Evolutionary conservation across 1,140 invertebrate genomes (phyloP).

Genomic region (Lepidurus packardi): DNA sequence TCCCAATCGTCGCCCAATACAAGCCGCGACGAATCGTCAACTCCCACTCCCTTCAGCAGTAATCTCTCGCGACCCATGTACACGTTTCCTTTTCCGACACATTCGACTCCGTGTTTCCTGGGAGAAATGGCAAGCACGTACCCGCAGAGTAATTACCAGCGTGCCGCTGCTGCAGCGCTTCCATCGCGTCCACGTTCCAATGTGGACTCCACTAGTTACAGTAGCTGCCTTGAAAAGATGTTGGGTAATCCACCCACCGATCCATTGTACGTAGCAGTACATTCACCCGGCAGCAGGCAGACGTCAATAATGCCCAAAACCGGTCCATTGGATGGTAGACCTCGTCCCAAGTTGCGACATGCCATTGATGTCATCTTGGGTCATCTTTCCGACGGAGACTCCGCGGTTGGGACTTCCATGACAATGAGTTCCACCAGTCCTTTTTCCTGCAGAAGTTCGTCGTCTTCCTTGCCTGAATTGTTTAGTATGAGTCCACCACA

Average conservation of each 20-base stretch:
- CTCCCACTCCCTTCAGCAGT: background rate
- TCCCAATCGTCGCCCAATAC: background rate
- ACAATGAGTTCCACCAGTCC: background rate
- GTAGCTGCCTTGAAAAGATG: background rate
- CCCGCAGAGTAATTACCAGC: background rate
- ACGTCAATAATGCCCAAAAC: background rate
- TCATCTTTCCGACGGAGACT: background rate
- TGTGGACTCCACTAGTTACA: background rate
- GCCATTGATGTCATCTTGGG: slow-evolving; percentile 29
- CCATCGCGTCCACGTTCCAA: background rate
- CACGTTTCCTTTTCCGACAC: background rate
- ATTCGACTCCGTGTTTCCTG: background rate
- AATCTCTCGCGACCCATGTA: background rate
- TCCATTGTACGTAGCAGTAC: background rate
- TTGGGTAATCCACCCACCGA: background rate
- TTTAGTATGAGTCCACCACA: background rate
- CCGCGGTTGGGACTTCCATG: background rate
- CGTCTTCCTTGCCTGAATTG: background rate
- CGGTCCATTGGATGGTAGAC: background rate
- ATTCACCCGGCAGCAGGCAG: background rate
- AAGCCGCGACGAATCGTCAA: background rate
- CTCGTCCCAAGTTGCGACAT: background rate
- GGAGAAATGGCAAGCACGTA: background rate
- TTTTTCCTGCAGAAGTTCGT: background rate
- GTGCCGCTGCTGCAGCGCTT: background rate